Conservation (phyloP, 2,888 invertebrate species). For the Graphium colonna region DNA sequence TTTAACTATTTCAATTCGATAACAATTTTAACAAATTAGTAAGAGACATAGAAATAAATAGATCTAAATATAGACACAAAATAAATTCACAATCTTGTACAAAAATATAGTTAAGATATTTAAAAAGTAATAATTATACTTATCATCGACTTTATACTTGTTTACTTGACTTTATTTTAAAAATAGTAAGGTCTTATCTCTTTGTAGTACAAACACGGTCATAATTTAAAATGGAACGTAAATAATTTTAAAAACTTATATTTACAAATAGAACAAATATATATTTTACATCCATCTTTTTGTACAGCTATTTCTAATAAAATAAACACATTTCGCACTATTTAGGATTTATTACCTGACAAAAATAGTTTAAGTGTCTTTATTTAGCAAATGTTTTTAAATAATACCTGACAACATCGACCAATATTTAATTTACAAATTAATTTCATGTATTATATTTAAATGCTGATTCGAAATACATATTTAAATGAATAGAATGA, state of each 20-base stretch:
- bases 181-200: neutral
- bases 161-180: neutral
- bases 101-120: constrained; percentile 4
- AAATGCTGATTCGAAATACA: neutral
- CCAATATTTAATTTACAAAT: constrained; percentile 2
- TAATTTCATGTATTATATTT: too few relatives aligned
- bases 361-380: neutral
- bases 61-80: neutral
- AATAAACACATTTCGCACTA: neutral
- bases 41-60: too few relatives aligned
- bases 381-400: constrained; percentile 5
- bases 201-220: neutral
- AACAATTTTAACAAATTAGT: too few relatives aligned
- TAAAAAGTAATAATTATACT: neutral
- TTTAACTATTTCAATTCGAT: neutral
- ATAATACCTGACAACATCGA: constrained; percentile 1
- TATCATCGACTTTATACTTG: neutral
- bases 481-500: neutral
- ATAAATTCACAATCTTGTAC: neutral
- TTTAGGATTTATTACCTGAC: neutral
- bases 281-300: too few relatives aligned
- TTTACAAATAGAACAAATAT: neutral
- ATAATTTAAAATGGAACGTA: neutral
- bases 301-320: too few relatives aligned
- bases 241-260: neutral